These are phyloP conservation scores for Oikopleura vanhoeffeni DNA, from an alignment of 23 tunicate genomes.

Conservation along the genomic window DNA sequence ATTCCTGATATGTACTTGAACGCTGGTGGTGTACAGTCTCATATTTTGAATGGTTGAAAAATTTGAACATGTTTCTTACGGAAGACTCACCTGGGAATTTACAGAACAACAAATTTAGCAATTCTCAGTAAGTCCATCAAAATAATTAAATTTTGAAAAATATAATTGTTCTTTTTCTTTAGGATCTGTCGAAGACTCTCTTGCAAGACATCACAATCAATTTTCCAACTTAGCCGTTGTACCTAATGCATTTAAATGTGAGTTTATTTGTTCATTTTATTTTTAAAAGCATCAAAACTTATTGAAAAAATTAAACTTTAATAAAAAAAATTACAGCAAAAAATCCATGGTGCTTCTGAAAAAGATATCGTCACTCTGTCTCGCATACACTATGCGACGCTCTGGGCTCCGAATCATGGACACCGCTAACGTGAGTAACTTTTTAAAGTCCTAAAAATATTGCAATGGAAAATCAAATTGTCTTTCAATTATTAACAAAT, in stretches of 20 bases:
- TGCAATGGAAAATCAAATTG: too few relatives aligned
- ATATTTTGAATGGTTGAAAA: slow-evolving; percentile 18
- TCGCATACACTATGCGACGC: slow-evolving; percentile 81
- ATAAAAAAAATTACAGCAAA: slow-evolving; percentile 4
- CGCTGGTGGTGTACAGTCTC: slow-evolving; percentile 19
- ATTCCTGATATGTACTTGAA: slow-evolving; percentile 16
- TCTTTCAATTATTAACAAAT: too few relatives aligned
- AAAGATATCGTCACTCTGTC: slow-evolving; percentile 98
- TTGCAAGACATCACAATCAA: not conserved
- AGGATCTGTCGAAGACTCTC: slow-evolving; percentile 1
- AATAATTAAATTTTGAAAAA: too few relatives aligned
- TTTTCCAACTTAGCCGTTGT: not conserved
- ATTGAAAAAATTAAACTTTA: not conserved
- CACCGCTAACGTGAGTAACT: slow-evolving; percentile 19
- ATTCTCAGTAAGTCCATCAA: not conserved
- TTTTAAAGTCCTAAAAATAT: too few relatives aligned
- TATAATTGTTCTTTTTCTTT: too few relatives aligned
- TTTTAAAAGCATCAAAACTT: not conserved
- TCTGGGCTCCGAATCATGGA: slow-evolving; percentile 52
- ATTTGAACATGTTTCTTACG: slow-evolving; percentile 16
- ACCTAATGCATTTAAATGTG: too few relatives aligned
- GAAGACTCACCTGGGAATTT: slow-evolving; percentile 8
- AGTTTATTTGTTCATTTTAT: too few relatives aligned
- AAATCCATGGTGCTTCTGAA: slow-evolving; percentile 77
- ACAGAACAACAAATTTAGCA: not conserved